phyloP scores from a whole-genome alignment of 1,140 invertebrate genomes.

The Gryllus bimaculatus region DNA sequence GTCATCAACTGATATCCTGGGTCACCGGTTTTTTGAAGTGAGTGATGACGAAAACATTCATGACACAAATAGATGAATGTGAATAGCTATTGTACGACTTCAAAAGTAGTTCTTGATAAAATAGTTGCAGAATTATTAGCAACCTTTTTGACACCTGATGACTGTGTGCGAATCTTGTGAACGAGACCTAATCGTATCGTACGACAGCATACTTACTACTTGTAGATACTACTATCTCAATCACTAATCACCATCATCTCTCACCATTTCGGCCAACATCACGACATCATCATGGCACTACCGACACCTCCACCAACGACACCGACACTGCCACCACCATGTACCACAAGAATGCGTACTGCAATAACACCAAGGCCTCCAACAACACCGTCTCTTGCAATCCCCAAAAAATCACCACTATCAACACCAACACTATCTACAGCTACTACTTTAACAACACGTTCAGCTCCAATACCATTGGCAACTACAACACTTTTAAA shows the following conservation, averaged over 20 bases:
- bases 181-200: too few relatives aligned
- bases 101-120: too few relatives aligned
- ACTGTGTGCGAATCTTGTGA: too few relatives aligned
- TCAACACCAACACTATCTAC: background rate
- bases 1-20: too few relatives aligned
- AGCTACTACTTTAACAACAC: background rate
- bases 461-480: background rate
- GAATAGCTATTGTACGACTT: too few relatives aligned
- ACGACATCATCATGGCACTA: background rate
- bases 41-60: too few relatives aligned
- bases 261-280: background rate
- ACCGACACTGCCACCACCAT: background rate
- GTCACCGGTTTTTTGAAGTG: too few relatives aligned
- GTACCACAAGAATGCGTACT: background rate
- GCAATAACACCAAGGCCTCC: background rate
- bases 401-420: background rate
- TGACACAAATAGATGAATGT: too few relatives aligned
- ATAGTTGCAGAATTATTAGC: too few relatives aligned
- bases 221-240: background rate
- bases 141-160: too few relatives aligned
- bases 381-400: background rate
- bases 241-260: background rate
- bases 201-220: too few relatives aligned
- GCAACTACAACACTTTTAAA: background rate
- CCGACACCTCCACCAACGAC: background rate